Percentiles rank a stretch among this genome's conserved stretches.
These are phyloP conservation scores for Ispidina picta DNA, from an alignment of 2,797 vertebrate genomes.

Conservation along the genomic window DNA sequence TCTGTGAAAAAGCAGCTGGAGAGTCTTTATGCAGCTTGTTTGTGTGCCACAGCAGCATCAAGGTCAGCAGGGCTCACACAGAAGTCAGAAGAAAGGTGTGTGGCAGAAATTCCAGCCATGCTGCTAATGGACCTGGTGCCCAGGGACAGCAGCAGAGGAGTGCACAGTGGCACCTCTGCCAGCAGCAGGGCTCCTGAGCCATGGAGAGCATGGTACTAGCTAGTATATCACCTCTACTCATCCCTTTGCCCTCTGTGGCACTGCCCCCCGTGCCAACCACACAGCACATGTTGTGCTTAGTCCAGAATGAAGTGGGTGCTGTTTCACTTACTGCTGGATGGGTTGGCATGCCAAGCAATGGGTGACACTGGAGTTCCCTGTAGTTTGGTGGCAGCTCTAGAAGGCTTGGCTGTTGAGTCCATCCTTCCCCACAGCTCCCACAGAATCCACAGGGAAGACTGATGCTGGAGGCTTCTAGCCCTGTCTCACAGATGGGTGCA, in stretches of 20 bases:
- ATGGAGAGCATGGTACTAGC: too few relatives aligned
- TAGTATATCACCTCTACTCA: background rate
- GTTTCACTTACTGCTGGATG: background rate
- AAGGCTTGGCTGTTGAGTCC: background rate
- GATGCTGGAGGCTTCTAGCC: background rate
- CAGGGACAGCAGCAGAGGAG: too few relatives aligned
- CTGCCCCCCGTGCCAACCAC: background rate
- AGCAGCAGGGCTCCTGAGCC: background rate
- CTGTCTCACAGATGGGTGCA: background rate
- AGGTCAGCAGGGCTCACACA: background rate
- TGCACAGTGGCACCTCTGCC: background rate
- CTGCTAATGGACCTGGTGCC: background rate
- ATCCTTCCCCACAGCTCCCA: background rate
- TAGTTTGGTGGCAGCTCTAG: background rate
- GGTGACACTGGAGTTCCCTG: background rate
- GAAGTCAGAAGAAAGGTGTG: background rate
- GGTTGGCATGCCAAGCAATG: background rate
- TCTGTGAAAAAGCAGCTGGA: background rate
- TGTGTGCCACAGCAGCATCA: background rate
- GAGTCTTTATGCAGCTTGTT: slow-evolving; percentile 5
- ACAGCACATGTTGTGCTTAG: background rate
- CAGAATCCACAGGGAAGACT: background rate
- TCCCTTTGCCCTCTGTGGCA: background rate
- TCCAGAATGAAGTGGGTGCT: background rate
- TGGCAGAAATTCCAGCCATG: background rate